A percentile compares a stretch with the other conserved stretches of the same genome.
Evolutionary conservation across 2,888 invertebrate species (phyloP).

Genomic region (Eupithecia inturbata): DNA sequence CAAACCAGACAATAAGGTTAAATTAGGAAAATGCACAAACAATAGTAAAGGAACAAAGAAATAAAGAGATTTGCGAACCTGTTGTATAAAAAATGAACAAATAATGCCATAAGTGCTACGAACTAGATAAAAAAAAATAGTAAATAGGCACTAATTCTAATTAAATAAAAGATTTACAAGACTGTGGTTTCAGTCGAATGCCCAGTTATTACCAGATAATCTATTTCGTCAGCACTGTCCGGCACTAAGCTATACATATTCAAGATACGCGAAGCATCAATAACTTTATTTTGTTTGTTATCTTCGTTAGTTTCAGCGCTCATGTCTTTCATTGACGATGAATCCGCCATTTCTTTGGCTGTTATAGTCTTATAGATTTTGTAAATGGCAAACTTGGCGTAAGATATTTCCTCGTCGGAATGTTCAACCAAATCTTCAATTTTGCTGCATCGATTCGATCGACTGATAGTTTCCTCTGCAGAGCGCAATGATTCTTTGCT

Average conservation of each 20-base stretch:
- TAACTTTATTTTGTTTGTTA: slow-evolving; percentile 40
- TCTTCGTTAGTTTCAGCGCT: slow-evolving; percentile 45
- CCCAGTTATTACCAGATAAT: slow-evolving; percentile 65
- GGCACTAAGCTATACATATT: slow-evolving; percentile 68
- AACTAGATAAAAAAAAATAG: slow-evolving; percentile 19
- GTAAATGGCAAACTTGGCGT: slow-evolving; percentile 70
- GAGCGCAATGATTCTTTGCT: slow-evolving; percentile 52
- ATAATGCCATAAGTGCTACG: slow-evolving; percentile 20
- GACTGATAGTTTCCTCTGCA: slow-evolving; percentile 63
- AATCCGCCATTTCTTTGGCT: slow-evolving; percentile 64
- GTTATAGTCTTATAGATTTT: slow-evolving; percentile 70
- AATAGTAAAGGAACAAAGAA: slow-evolving; percentile 5
- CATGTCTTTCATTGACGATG: slow-evolving; percentile 72
- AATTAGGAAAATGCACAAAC: background rate
- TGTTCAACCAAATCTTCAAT: slow-evolving; percentile 56
- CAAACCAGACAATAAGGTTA: slow-evolving; percentile 49
- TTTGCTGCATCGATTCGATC: slow-evolving; percentile 55
- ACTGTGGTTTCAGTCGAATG: slow-evolving; percentile 43
- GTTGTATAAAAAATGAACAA: slow-evolving; percentile 10
- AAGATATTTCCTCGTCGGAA: slow-evolving; percentile 60
- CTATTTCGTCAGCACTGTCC: slow-evolving; percentile 52
- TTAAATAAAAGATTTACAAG: slow-evolving; percentile 15
- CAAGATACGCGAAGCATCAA: slow-evolving; percentile 50
- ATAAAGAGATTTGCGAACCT: slow-evolving; percentile 25
- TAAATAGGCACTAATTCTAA: slow-evolving; percentile 11